Conservation (phyloP, 2,113 vertebrate species). For the Pedionomus torquatus region DNA sequence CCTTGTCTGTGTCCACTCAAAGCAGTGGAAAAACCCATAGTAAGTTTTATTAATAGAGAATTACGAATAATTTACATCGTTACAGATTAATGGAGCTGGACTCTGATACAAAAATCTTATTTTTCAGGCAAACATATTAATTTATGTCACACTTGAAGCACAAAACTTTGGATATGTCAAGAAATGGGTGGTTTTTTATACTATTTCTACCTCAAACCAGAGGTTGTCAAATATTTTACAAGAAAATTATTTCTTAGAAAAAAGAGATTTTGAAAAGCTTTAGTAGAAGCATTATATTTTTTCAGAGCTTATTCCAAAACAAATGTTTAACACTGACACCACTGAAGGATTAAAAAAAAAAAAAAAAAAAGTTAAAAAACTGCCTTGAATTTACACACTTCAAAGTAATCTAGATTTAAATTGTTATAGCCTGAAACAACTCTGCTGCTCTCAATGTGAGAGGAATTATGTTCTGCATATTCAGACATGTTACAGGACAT, state of each 20-base stretch:
- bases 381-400: not conserved
- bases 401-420: slow-evolving; percentile 14
- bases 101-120: not conserved
- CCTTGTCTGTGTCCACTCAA: not conserved
- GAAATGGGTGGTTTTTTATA: rapidly evolving
- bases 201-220: not conserved
- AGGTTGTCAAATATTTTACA: not conserved
- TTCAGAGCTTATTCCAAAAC: slow-evolving; percentile 11
- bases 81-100: not conserved
- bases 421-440: slow-evolving; percentile 26
- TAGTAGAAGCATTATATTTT: not conserved
- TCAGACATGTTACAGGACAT: slow-evolving; percentile 7
- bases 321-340: not conserved
- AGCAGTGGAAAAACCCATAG: not conserved
- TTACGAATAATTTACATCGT: not conserved
- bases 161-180: not conserved
- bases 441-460: not conserved
- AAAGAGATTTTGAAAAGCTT: not conserved
- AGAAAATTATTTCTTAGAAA: not conserved
- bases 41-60: not conserved
- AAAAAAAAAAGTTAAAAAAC: not conserved
- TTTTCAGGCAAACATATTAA: not conserved
- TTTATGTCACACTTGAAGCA: not conserved
- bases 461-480: slow-evolving; percentile 21
- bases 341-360: not conserved